Base-by-base conservation (phyloP, 92 coral and sea anemone genomes). In the Palythoa caribaeorum region DNA sequence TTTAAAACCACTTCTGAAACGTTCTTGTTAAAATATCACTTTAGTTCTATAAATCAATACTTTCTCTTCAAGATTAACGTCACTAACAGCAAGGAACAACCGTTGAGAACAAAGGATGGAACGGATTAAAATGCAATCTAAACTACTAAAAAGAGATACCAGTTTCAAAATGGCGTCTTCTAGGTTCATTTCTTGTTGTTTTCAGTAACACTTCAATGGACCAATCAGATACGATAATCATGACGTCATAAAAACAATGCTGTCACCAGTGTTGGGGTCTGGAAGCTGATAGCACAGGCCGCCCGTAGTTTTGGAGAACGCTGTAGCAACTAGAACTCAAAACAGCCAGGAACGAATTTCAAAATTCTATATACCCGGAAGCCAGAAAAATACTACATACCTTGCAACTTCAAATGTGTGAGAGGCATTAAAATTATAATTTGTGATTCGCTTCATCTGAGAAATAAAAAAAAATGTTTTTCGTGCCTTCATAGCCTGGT, bases 161-260 rank as follows among this genome's bases (percentile, higher is more conserved):
- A 81, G 57, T 66, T 70, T 81, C 75, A 81, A 81, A 66, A 81
- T 81, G 86, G 86, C 76, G 86, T 81, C 86, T 47, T 15, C 40
- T 20, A 9, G 44, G 76, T 10, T 47, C 21, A 63, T 12, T 44
- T 65, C 62, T 66, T 47, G 62, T 63, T 81, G 76, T 65, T 68
- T 81, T 68, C 73, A 79, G 66, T 14, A 81, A 81, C 86, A 81
- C 86, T 81, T 68, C 60, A 81, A 81, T 66, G 40, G 50, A 59
- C 86, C 86, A 81, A 81, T 81, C 86, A 81, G 86, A 81, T 28
- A 57, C 86, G 14, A 9, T 39, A 68, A 44, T 19, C 48, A 81
- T 81, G 86, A 81, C 86, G 86, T 81, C 86, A 81, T 63, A 71
- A 66, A 81, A 63, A 66, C 71, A 19, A 48, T 66, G 71, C 21